A percentile compares a stretch with the other conserved stretches of the same genome.
phyloP scores from a whole-genome alignment of 2,113 vertebrate genomes.

The Actinemys pallida region DNA sequence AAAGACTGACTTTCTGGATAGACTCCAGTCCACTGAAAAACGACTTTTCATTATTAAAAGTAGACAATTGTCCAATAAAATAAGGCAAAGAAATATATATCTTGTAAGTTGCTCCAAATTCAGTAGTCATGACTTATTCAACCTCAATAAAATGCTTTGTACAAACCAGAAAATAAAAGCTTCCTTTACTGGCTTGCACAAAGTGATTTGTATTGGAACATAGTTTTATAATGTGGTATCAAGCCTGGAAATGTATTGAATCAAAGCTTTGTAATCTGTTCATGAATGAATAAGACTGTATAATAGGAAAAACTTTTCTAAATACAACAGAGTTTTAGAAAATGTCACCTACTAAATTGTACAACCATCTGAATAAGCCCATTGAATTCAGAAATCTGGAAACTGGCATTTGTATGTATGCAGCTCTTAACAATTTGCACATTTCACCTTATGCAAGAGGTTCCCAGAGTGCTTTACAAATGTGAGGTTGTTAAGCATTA shows the following conservation, averaged over 20 bases:
- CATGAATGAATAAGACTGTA: background rate
- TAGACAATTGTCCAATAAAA: slow-evolving; percentile 9
- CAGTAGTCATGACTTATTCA: slow-evolving; percentile 46
- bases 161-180: slow-evolving; percentile 22
- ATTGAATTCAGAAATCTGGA: slow-evolving; percentile 12
- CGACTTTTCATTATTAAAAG: slow-evolving; percentile 13
- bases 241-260: slow-evolving; percentile 56
- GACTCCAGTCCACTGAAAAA: slow-evolving; percentile 22
- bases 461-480: background rate
- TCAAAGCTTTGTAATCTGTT: slow-evolving; percentile 42
- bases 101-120: slow-evolving; percentile 17
- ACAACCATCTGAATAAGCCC: slow-evolving; percentile 12
- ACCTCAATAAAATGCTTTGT: slow-evolving; percentile 40
- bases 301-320: background rate
- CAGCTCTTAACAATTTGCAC: background rate
- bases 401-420: background rate
- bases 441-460: background rate
- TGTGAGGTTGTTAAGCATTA: background rate
- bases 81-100: slow-evolving; percentile 34
- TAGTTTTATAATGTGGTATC: background rate
- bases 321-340: background rate
- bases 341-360: background rate
- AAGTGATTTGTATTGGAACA: slow-evolving; percentile 41
- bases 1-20: slow-evolving; percentile 57
- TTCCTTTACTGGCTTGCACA: slow-evolving; percentile 19